Evolutionary conservation across 2,888 invertebrate genomes (phyloP).

Genomic region (Phymatocera aterrima): DNA sequence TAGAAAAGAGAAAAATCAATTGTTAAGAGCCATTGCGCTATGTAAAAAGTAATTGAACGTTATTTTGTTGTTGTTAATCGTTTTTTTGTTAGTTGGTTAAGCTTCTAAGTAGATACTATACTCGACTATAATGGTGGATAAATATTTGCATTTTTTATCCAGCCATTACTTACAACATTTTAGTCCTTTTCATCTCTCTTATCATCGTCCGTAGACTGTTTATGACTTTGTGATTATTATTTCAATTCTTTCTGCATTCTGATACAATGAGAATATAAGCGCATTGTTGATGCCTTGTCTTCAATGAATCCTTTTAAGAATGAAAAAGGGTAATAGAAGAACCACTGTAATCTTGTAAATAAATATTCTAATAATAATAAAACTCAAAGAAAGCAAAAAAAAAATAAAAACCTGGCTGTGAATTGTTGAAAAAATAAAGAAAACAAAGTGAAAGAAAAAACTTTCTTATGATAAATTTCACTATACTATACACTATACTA

Average conservation of each 20-base stretch:
- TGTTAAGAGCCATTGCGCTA: conserved; percentile 1
- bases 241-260: too few relatives aligned
- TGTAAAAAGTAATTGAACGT: neutral
- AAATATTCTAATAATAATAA: neutral
- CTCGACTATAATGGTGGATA: neutral
- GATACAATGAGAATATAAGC: neutral
- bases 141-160: neutral
- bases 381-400: neutral
- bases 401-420: conserved; percentile 55
- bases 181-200: neutral
- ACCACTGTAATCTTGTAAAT: conserved; percentile 19
- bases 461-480: conserved; percentile 18
- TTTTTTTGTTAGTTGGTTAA: too few relatives aligned
- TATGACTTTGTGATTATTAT: neutral
- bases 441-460: conserved; percentile 20
- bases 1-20: neutral
- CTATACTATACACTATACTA: conserved; percentile 14
- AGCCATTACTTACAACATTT: too few relatives aligned
- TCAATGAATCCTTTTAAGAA: neutral
- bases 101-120: too few relatives aligned
- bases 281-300: conserved; percentile 1
- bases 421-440: conserved; percentile 45
- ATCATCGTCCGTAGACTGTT: neutral
- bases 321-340: too few relatives aligned
- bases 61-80: too few relatives aligned